Conservation (phyloP, 2,797 vertebrate species). For the Petrocephalus sullivani region DNA sequence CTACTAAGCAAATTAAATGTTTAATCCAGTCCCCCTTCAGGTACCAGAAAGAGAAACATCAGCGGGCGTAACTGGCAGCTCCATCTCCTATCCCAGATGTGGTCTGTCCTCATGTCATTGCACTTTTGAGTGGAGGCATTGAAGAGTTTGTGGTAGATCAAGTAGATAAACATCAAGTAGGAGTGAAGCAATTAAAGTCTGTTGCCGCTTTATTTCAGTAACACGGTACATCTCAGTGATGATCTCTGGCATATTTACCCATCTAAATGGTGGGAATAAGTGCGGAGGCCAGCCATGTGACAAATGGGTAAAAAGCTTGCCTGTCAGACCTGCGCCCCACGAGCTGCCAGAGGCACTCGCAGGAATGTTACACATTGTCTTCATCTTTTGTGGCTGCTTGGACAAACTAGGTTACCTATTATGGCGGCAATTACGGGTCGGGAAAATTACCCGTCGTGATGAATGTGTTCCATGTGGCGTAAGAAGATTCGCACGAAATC, state of each 20-base stretch:
- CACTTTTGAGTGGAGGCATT: neutral
- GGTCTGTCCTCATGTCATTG: neutral
- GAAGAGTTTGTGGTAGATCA: neutral
- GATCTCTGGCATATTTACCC: neutral
- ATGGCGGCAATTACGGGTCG: neutral
- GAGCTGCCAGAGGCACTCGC: neutral
- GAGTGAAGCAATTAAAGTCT: neutral
- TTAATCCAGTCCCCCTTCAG: neutral
- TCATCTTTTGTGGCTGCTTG: neutral
- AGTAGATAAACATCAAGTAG: neutral
- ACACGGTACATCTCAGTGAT: neutral
- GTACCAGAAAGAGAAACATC: neutral
- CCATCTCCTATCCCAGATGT: neutral
- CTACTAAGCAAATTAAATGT: neutral
- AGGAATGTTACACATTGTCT: conserved; percentile 1
- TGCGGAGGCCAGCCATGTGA: neutral
- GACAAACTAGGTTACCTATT: conserved; percentile 5
- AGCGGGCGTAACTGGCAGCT: neutral
- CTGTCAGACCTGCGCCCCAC: neutral
- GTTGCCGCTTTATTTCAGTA: neutral
- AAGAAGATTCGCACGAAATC: neutral
- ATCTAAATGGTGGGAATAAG: neutral
- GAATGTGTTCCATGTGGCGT: neutral
- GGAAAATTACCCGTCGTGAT: neutral
- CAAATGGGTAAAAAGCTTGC: neutral